Percentiles rank a stretch among this genome's conserved stretches.
These are phyloP conservation scores for Sinonovacula constricta DNA, from an alignment of 1,140 invertebrate species.

Conservation along the genomic window DNA sequence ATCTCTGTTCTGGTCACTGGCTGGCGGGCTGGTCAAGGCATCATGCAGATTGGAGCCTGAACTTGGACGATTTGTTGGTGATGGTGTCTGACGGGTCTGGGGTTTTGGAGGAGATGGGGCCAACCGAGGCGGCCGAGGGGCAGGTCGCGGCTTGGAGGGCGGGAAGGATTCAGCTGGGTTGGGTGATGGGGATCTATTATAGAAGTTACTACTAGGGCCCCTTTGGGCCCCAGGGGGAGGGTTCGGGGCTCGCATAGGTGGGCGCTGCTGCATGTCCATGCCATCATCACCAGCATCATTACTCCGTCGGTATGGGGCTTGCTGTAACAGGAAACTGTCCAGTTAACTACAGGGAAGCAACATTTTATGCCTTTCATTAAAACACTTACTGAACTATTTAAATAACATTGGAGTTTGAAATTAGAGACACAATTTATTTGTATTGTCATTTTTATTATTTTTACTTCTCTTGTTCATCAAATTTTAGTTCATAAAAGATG, in stretches of 20 bases:
- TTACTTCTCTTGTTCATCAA: no score
- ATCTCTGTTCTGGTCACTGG: conserved; percentile 24
- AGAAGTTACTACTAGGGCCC: conserved; percentile 20
- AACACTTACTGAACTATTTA: neutral
- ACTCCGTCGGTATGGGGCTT: conserved; percentile 47
- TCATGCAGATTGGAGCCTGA: conserved; percentile 53
- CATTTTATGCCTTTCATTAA: neutral
- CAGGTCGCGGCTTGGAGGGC: conserved; percentile 51
- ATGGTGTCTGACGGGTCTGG: conserved; percentile 25
- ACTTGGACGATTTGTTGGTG: conserved; percentile 52
- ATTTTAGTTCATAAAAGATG: no score
- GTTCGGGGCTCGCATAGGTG: conserved; percentile 29
- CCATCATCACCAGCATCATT: conserved; percentile 30
- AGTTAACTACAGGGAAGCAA: neutral
- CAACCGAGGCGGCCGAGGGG: conserved; percentile 54
- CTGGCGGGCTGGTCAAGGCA: conserved; percentile 14
- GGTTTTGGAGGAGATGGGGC: conserved; percentile 56
- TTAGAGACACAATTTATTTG: no score
- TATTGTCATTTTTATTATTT: no score
- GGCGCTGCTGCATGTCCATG: conserved; percentile 33
- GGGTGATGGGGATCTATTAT: conserved; percentile 23
- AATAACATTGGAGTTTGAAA: no score
- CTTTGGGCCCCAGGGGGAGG: conserved; percentile 35
- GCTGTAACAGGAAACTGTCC: conserved; percentile 16
- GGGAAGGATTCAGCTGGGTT: conserved; percentile 32